phyloP scores from a whole-genome alignment of 2,797 vertebrate species.

The Rhinogobio ventralis region DNA sequence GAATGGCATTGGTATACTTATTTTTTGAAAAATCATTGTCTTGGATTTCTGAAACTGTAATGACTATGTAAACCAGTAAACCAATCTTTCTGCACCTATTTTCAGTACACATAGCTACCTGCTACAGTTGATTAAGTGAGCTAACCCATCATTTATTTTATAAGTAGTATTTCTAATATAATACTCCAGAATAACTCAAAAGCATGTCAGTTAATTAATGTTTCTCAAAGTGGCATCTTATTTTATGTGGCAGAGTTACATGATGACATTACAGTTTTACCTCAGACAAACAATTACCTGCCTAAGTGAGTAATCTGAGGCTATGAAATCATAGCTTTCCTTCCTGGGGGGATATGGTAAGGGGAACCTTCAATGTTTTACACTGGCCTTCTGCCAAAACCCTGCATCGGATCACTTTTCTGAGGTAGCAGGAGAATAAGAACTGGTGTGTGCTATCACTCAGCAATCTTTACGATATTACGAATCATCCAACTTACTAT shows the following conservation, averaged over 20 bases:
- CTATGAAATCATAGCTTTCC: slow-evolving; percentile 46
- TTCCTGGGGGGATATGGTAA: slow-evolving; percentile 37
- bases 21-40: background rate
- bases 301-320: slow-evolving; percentile 22
- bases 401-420: slow-evolving; percentile 26
- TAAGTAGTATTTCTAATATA: slow-evolving; percentile 11
- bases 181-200: background rate
- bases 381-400: slow-evolving; percentile 35
- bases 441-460: slow-evolving; percentile 14
- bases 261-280: slow-evolving; percentile 33
- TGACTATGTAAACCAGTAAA: background rate
- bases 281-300: slow-evolving; percentile 31
- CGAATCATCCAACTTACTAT: background rate
- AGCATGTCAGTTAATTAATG: background rate
- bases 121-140: background rate
- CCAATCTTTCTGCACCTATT: background rate
- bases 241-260: slow-evolving; percentile 29
- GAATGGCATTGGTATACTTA: background rate
- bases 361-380: slow-evolving; percentile 29
- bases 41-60: background rate
- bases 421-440: slow-evolving; percentile 18
- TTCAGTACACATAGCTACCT: background rate
- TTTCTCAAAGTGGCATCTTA: background rate
- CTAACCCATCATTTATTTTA: background rate
- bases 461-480: slow-evolving; percentile 5